Evolutionary conservation across 1,140 invertebrate species (phyloP), one percentile per base, ranked within the genome.

Genomic region (Eumeta japonica): DNA sequence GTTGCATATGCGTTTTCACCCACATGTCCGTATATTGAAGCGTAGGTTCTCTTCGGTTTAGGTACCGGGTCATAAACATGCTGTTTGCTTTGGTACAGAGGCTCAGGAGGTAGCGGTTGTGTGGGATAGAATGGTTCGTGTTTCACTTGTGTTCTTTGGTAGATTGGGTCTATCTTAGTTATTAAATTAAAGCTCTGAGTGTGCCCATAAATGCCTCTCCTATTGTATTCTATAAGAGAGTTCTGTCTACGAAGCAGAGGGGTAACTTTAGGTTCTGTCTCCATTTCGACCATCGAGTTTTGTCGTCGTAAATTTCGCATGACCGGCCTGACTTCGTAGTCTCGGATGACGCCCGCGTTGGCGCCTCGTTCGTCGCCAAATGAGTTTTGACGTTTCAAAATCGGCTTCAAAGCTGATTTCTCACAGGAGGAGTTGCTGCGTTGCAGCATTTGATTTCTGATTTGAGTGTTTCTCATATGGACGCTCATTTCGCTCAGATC

Each of bases 101-200:
- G 74, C 57, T 73, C 67, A 48, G 66, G 64, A 71, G 71, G 71
- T 73, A 71, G 55, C 16, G 66, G 59, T 58, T 75, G 67, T 10
- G 67, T 62, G 31, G 71, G 71, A 38, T 68, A 63, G 51, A 73
- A 75, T 10, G 74, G 70, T 66, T 76, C 74, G 33, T 75, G 67
- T 54, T 70, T 75, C 37, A 57, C 60, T 58, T 76, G 71, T 35
- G 67, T 67, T 62, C 73, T 72, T 70, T 77, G 75, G 65, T 77
- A 77, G 43, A 77, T 65, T 15, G 75, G 75, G 50, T 77, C 75
- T 59, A 77, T 77, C 58, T 73, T 73, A 54, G 73, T 76, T 50
- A 77, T 76, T 66, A 77, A 67, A 55, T 77, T 77, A 64, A 72
- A 77, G 52, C 51, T 71, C 43, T 60, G 48, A 27, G 55, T 60